Base-by-base conservation (phyloP, 1,140 invertebrate genomes). In the Galleria mellonella region DNA sequence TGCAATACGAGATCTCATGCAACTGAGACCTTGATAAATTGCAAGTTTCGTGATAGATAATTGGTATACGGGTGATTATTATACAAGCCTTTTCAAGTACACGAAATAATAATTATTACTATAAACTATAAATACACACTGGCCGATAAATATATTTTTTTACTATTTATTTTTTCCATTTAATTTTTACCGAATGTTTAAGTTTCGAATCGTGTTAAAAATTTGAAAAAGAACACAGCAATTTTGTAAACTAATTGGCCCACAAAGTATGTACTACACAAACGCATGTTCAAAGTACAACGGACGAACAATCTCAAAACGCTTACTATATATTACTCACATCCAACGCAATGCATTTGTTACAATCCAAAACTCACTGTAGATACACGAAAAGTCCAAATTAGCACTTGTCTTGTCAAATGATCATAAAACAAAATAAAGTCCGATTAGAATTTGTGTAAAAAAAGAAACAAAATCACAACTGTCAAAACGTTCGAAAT, bases 21-120 rank as follows among this genome's bases (percentile, higher is more conserved):
- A 83, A 78, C 70, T 67, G 33, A 69, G 74, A 81, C 81, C 81
- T 84, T 84, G 81, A 72, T 81, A 72, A 67, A 73, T 67, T 78
- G 76, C 76, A 75, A 75, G 75, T 82, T 84, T 84, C 76, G 81
- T 76, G 73, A 71, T 82, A 84, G 81, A 78, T 79, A 83, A 83
- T 76, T 76, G 66, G 61, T 77, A 76, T 82, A 72, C 74, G 72
- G 74, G 76, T 73, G 49, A 67, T 65, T 75, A 71, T 64, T 64
- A 77, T 78, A 69, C 68, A 62, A 65, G 63, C 39, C 14, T 17
- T 23, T 23, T 23, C 17, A 23, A 23, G 43, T 31, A 31, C 27
- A 31, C 12, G 28, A 40, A 44, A 47, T 39, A 28, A 45, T 39
- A 29, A 14, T 44, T 43, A 42, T 51, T 13, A 32, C 41, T 37